Evolutionary conservation across 30 jellyfish, hydroid and myxozoan species (phyloP), one percentile per base, ranked within the genome.

Genomic region (Chrysaora quinquecirrha): DNA sequence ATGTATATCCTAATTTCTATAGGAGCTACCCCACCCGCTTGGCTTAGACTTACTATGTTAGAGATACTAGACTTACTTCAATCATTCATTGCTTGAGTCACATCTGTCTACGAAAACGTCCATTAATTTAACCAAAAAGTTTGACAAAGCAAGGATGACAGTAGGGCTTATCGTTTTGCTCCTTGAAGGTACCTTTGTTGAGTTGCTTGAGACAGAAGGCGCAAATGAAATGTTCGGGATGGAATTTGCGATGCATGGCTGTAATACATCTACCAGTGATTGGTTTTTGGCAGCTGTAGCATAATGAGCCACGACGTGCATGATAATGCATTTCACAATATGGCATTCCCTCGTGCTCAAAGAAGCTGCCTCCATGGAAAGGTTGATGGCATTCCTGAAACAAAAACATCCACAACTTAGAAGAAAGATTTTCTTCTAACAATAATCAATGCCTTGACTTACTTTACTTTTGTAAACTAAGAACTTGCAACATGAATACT

Each of bases 271-370:
- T 82, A 29, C 98, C 98, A 29, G 97, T 87, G 71, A 92, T 92
- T 28, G 98, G 98, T 48, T 92, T 92, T 54, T 92, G 97, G 94
- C 98, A 92, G 56, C 97, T 92, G 91, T 86, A 86, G 86, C 98
- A 92, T 18, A 92, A 82, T n/a, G 98, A 92, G 10, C 98, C 98
- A 14, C 98, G 98, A 60, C 97, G 65, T 10, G 96, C 97, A 48
- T 92, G 98, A 76, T 92, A 92, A 61, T 92, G 98, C 98, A 92
- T 86, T 71, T 92, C 98, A 62, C 98, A 92, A 58, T 92, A 92
- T 7, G 98, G 97, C 97, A 86, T 92, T 10, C 97, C 97, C 72
- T 92, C 98, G 71, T 86, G 97, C 76, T 86, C 97, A 69, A 86
- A 87, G 90, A 92, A 92, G 52, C 96, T 87, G 34, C 96, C 98